A percentile compares a stretch with the other conserved stretches of the same genome.
Evolutionary conservation across 2,888 invertebrate species (phyloP).

Genomic region (Lithophane leautieri): DNA sequence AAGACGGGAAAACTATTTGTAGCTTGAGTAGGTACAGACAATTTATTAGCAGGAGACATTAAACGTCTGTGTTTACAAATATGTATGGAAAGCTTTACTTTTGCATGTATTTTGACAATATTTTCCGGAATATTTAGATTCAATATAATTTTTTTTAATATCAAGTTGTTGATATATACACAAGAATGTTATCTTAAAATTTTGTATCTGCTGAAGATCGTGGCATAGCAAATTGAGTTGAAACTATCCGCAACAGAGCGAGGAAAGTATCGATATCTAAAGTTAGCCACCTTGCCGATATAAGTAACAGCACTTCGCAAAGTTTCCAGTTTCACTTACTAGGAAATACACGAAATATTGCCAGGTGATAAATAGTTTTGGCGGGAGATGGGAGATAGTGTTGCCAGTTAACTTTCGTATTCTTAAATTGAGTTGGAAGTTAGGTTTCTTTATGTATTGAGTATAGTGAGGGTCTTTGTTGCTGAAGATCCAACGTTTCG

Average conservation of each 20-base stretch:
- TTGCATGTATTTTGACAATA: not conserved
- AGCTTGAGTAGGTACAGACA: constrained; percentile 10
- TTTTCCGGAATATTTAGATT: constrained; percentile 1
- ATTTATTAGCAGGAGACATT: constrained; percentile 26
- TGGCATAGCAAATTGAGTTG: constrained; percentile 3
- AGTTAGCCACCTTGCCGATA: constrained; percentile 25
- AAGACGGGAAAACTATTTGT: constrained; percentile 10
- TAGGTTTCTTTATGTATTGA: constrained; percentile 18
- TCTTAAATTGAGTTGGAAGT: constrained; percentile 48
- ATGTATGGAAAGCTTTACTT: not conserved
- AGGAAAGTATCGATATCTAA: constrained; percentile 28
- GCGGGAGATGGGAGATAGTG: constrained; percentile 3
- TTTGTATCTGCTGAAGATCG: constrained; percentile 8
- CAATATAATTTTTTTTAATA: no score
- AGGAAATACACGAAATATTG: constrained; percentile 47
- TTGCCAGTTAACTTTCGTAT: constrained; percentile 31
- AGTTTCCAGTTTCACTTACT: constrained; percentile 51
- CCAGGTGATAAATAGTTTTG: constrained; percentile 27
- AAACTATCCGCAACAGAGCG: constrained; percentile 18
- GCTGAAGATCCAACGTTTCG: not conserved
- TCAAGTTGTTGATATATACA: not conserved
- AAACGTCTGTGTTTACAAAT: constrained; percentile 4
- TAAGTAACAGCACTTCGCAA: constrained; percentile 27
- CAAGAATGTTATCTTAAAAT: constrained; percentile 26
- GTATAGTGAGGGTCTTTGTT: constrained; percentile 11